Evolutionary conservation across 2,113 vertebrate genomes (phyloP), one percentile per base, ranked within the genome.

Genomic region (Marmota flaviventris): DNA sequence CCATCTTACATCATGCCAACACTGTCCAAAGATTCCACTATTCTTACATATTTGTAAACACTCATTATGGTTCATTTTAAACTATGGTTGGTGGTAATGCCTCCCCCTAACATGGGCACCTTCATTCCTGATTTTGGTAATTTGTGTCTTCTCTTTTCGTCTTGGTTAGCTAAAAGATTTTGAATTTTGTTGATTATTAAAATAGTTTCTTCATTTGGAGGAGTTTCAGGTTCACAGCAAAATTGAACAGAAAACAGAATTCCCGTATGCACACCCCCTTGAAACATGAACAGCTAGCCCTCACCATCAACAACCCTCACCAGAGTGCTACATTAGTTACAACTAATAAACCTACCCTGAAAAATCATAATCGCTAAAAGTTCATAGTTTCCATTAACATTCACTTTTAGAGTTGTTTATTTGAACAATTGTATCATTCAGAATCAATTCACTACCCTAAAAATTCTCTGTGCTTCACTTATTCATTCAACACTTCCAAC

Each of bases 91-190:
- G 13, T 92, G 32, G 18, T n/a, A 83, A 56, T 75, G 39, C 39
- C 72, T 5, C 27, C 25, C 76, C 56, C 69, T 2, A 73, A 37
- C 27, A 51, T 24, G n/a, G 18, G 29, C 3, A 56, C 24, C 1
- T 58, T 83, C n/a, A 77, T n/a, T 76, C 8, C 14, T 42, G 25
- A 29, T 65, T 82, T 92, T 45, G 81, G 76, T 81, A 65, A 53
- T 48, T 92, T 88, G 70, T 69, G 13, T 67, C 12, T 88, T 92
- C 37, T 75, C 37, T 95, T 32, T 76, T 56, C 58, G 58, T 88
- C 67, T 42, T 92, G 24, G 16, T 58, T 58, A 76, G 45, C 10
- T 29, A 90, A 85, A 34, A 76, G 8, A 11, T 39, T 73, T 69
- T 48, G 27, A 58, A 56, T 70, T 81, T 82, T 82, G 37, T 81